Percentiles rank a stretch among this genome's conserved stretches.
phyloP scores from a whole-genome alignment of 1,140 invertebrate genomes.

The Euschistus heros region DNA sequence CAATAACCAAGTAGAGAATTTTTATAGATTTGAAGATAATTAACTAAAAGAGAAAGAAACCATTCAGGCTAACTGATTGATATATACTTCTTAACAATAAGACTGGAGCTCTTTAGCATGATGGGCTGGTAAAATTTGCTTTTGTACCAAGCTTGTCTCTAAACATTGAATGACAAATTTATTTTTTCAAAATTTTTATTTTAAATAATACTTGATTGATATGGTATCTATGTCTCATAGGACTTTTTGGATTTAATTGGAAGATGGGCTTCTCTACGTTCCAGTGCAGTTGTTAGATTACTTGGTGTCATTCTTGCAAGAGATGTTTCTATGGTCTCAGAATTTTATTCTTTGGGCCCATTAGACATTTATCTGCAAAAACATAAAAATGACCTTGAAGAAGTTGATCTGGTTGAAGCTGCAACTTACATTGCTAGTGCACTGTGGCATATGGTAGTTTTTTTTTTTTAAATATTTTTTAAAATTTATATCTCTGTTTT shows the following conservation, averaged over 20 bases:
- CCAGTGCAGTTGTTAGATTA: constrained; percentile 55
- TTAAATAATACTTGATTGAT: no score
- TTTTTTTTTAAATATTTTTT: not conserved
- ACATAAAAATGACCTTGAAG: constrained; percentile 44
- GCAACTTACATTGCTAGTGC: constrained; percentile 63
- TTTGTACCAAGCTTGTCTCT: no score
- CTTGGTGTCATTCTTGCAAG: constrained; percentile 64
- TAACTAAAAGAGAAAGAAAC: no score
- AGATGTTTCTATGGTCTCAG: constrained; percentile 66
- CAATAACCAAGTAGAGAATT: no score
- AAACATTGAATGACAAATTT: no score
- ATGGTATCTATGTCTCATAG: constrained; percentile 35
- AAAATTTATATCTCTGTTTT: not conserved
- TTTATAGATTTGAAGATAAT: no score
- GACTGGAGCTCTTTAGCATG: no score
- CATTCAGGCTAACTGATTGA: no score
- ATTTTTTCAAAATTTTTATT: no score
- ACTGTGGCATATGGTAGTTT: constrained; percentile 60
- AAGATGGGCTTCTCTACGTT: constrained; percentile 62
- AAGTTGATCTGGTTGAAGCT: constrained; percentile 66
- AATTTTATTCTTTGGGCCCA: constrained; percentile 64
- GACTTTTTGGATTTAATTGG: constrained; percentile 65
- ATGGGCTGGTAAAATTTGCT: no score
- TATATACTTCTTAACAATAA: no score
- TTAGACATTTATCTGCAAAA: constrained; percentile 59